Conservation (phyloP, 2,113 vertebrate genomes). For the Lontra canadensis region DNA sequence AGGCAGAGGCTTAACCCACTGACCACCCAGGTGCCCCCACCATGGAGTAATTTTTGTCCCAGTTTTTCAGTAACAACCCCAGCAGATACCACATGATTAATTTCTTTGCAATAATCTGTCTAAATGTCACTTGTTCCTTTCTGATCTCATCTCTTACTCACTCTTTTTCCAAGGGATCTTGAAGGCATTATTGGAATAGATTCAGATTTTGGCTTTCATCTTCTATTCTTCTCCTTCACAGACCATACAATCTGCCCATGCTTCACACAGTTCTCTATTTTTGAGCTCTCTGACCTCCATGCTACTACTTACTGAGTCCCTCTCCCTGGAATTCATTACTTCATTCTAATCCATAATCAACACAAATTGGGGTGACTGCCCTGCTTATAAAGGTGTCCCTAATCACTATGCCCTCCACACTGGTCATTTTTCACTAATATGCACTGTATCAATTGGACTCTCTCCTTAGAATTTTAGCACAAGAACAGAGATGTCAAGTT, state of each 20-base stretch:
- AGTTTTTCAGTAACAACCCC: neutral
- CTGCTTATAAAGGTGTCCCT: neutral
- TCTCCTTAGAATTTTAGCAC: neutral
- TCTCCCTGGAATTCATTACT: neutral
- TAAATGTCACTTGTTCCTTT: neutral
- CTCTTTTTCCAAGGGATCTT: neutral
- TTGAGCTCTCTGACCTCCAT: neutral
- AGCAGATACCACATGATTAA: neutral
- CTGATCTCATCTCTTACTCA: neutral
- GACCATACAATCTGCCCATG: neutral
- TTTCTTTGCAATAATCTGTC: neutral
- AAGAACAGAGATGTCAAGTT: neutral
- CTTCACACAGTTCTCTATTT: neutral
- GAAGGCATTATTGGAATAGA: neutral
- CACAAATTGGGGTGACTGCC: neutral
- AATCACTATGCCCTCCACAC: neutral
- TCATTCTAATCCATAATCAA: neutral
- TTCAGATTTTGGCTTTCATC: neutral
- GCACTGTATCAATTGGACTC: neutral
- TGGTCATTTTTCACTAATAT: neutral
- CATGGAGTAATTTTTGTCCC: neutral
- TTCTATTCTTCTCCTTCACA: neutral
- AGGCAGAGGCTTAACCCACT: too few species aligned
- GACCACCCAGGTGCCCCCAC: too few species aligned
- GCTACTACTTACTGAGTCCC: neutral